Conservation (phyloP, 53 echinoderm and acorn worm species). For the Luidia sarsii region DNA sequence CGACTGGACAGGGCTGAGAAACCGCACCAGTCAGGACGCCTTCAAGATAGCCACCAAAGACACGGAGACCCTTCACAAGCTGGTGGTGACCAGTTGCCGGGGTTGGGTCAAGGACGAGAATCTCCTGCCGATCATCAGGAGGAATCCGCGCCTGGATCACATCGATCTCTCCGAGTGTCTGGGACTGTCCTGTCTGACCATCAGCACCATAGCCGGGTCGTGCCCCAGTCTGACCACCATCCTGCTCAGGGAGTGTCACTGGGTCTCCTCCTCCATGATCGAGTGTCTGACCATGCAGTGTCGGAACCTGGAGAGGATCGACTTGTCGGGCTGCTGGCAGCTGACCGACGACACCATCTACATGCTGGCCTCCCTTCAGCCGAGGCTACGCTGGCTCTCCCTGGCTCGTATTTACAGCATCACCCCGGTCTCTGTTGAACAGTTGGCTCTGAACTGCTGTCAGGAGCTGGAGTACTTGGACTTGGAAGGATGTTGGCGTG, state of each 20-base stretch:
- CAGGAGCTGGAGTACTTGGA: slow-evolving; percentile 68
- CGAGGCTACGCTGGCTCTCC: slow-evolving; percentile 69
- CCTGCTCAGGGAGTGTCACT: slow-evolving; percentile 73
- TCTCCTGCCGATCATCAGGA: slow-evolving; percentile 61
- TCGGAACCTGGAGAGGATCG: slow-evolving; percentile 64
- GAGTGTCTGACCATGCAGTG: slow-evolving; percentile 70
- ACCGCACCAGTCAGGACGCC: slow-evolving; percentile 51
- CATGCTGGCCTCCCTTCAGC: slow-evolving; percentile 61
- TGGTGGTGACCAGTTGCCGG: slow-evolving; percentile 60
- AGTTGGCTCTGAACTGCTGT: slow-evolving; percentile 61
- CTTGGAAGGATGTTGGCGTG: slow-evolving; percentile 85
- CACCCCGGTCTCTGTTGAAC: slow-evolving; percentile 60
- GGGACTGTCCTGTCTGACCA: slow-evolving; percentile 62
- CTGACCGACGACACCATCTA: slow-evolving; percentile 71
- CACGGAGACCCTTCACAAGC: slow-evolving; percentile 54
- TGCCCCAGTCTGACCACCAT: slow-evolving; percentile 65
- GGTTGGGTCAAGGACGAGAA: slow-evolving; percentile 77
- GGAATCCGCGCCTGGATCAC: slow-evolving; percentile 56
- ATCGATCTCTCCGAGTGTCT: slow-evolving; percentile 72
- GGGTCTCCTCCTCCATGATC: slow-evolving; percentile 65
- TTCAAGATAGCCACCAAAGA: slow-evolving; percentile 65
- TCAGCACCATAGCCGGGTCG: slow-evolving; percentile 63
- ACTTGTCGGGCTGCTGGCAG: slow-evolving; percentile 82
- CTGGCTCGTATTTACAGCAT: slow-evolving; percentile 80
- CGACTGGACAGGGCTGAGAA: slow-evolving; percentile 50